phyloP scores from a whole-genome alignment of 2,113 vertebrate genomes.

The Thryonomys swinderianus region DNA sequence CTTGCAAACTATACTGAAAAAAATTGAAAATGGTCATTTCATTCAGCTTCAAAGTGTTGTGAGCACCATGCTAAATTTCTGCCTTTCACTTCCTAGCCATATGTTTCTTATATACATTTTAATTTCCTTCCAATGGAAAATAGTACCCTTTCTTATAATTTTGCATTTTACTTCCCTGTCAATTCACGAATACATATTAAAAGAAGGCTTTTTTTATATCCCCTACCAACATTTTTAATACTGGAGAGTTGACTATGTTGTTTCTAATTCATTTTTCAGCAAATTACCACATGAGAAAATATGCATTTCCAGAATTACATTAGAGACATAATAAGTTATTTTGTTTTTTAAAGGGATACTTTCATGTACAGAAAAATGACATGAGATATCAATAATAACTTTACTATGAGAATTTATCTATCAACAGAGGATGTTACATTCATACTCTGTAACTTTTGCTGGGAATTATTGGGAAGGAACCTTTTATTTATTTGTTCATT shows the following conservation, averaged over 20 bases:
- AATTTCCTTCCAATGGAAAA: slow-evolving; percentile 27
- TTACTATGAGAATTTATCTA: neutral
- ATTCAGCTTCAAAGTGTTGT: neutral
- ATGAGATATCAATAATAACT: slow-evolving; percentile 44
- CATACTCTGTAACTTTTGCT: neutral
- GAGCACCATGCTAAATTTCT: neutral
- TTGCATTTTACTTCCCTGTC: neutral
- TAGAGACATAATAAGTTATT: neutral
- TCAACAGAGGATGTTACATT: neutral
- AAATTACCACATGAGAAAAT: neutral
- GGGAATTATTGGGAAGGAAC: neutral
- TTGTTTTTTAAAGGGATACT: neutral
- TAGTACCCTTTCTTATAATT: neutral
- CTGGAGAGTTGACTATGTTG: neutral
- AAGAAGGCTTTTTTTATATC: neutral
- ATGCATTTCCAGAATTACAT: neutral
- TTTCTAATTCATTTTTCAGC: neutral
- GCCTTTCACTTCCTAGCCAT: neutral
- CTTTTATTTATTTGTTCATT: neutral
- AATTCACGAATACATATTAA: neutral
- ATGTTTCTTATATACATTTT: neutral
- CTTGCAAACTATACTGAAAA: neutral
- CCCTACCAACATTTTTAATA: neutral
- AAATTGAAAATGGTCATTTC: neutral
- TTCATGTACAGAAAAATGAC: neutral